These are phyloP conservation scores for Colinus virginianus DNA, from an alignment of 2,113 vertebrate genomes.

Conservation along the genomic window DNA sequence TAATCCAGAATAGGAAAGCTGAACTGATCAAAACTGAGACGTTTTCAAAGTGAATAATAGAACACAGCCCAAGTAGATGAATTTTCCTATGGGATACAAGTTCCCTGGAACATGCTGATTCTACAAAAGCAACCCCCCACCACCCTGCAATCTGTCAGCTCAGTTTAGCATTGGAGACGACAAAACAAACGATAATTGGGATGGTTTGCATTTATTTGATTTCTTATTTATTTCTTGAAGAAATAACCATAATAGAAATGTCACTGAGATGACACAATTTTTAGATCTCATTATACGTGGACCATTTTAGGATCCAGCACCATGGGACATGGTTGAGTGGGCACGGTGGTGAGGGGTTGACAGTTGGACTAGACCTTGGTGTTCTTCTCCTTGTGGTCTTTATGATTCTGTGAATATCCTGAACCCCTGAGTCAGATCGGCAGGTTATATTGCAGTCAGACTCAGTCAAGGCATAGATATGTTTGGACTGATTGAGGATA, in stretches of 20 bases:
- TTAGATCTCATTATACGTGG: neutral
- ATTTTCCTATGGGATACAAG: neutral
- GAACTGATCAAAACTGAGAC: neutral
- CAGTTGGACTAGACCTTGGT: too few relatives aligned
- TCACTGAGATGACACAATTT: neutral
- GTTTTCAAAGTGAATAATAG: neutral
- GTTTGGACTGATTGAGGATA: neutral
- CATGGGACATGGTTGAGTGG: too few relatives aligned
- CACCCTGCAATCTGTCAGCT: rapidly evolving
- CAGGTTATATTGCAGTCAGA: neutral
- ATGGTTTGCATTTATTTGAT: neutral
- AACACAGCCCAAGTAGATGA: conserved; percentile 28
- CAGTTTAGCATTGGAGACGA: neutral
- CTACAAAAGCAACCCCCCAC: neutral
- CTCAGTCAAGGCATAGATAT: neutral
- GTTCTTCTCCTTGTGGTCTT: too few relatives aligned
- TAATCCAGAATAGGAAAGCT: conserved; percentile 20
- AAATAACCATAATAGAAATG: neutral
- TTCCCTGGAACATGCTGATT: neutral
- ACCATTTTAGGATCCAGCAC: neutral
- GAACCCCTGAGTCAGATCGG: neutral
- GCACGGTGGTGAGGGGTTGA: too few relatives aligned
- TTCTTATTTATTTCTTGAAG: neutral
- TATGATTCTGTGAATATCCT: neutral
- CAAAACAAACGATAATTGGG: neutral